These are phyloP conservation scores for Alligator sinensis DNA, from an alignment of 2,113 vertebrate species.

Conservation along the genomic window DNA sequence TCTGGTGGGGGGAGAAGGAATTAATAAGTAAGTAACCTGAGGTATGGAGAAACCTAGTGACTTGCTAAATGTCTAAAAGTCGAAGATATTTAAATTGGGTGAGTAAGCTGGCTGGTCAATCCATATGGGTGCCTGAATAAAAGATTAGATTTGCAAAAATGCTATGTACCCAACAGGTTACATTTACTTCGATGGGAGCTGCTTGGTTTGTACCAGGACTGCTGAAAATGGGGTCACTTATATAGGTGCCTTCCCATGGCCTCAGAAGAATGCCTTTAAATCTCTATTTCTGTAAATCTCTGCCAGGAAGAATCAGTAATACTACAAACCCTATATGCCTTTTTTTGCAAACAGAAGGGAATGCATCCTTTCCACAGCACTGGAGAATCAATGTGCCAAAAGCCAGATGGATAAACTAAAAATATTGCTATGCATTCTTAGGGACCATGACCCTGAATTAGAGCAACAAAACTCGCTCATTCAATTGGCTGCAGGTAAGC, in stretches of 20 bases:
- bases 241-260: background rate
- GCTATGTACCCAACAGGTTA: background rate
- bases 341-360: constrained; percentile 36
- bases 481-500: background rate
- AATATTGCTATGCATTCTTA: constrained; percentile 23
- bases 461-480: background rate
- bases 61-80: constrained; percentile 17
- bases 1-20: too few relatives aligned
- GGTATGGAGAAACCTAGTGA: background rate
- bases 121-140: background rate
- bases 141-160: background rate
- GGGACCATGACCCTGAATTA: constrained; percentile 8
- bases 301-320: background rate
- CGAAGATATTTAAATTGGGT: constrained; percentile 37
- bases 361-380: background rate
- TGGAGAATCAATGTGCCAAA: constrained; percentile 2
- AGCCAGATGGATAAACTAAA: constrained; percentile 33
- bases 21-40: background rate
- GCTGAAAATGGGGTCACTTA: background rate
- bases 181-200: background rate
- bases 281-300: background rate
- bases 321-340: constrained; percentile 10
- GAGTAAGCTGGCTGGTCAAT: background rate
- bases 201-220: background rate
- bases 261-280: constrained; percentile 17